Evolutionary conservation across 2,797 vertebrate species (phyloP).

Genomic region (Oceanodroma leucorhoa): DNA sequence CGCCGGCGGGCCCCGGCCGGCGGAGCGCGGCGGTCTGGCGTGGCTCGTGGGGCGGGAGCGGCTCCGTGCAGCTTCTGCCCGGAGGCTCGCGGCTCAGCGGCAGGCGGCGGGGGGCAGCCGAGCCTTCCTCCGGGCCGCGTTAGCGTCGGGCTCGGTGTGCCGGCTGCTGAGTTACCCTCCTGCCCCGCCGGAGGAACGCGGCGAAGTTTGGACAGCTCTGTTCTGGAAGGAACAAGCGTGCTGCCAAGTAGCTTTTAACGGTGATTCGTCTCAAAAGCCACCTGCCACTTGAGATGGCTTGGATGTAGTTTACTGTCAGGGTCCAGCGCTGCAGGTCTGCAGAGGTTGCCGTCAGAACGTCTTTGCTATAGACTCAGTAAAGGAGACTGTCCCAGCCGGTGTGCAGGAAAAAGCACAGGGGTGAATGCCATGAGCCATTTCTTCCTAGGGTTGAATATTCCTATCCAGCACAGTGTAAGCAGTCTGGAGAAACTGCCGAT

Average conservation of each 20-base stretch:
- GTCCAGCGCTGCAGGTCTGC: background rate
- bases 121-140: too few species aligned
- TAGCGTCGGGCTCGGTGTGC: background rate
- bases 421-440: background rate
- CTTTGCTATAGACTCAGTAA: background rate
- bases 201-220: accelerated
- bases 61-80: too few species aligned
- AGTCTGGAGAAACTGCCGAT: background rate
- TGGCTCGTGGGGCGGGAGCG: background rate
- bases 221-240: background rate
- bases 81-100: background rate
- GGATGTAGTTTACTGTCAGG: background rate
- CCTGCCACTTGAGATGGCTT: accelerated
- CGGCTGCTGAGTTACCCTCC: background rate
- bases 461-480: background rate
- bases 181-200: accelerated
- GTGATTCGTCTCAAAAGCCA: background rate
- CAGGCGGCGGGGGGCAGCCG: background rate
- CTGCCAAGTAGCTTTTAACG: background rate
- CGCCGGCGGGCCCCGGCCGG: too few species aligned
- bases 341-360: background rate
- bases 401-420: background rate
- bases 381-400: background rate
- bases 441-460: background rate
- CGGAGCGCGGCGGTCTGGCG: background rate